Percentiles rank a stretch among this genome's conserved stretches.
Conservation (phyloP, 2,113 vertebrate genomes). For the Zosterops hypoxanthus region DNA sequence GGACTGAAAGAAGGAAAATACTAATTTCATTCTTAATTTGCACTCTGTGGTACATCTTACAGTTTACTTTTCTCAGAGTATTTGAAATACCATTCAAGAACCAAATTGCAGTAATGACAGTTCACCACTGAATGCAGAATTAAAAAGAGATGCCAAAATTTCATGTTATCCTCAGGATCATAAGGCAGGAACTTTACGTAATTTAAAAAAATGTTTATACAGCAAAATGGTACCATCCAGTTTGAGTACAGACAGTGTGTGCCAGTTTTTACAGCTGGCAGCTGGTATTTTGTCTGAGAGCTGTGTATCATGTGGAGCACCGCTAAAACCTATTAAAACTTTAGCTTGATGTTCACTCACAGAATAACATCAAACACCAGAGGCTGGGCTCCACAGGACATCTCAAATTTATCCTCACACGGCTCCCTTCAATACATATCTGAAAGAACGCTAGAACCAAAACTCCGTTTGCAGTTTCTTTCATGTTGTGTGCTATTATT, state of each 20-base stretch:
- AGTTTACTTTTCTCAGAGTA: conserved; percentile 3
- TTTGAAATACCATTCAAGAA: neutral
- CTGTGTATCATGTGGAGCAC: neutral
- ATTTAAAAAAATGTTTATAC: neutral
- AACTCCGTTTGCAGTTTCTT: neutral
- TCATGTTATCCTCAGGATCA: neutral
- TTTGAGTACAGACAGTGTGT: neutral
- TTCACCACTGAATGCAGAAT: neutral
- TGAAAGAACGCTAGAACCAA: neutral
- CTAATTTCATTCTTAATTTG: neutral
- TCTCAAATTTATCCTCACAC: neutral
- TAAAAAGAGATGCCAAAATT: neutral
- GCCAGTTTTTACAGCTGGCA: neutral
- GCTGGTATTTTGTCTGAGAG: neutral
- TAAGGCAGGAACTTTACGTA: neutral
- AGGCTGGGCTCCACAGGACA: neutral
- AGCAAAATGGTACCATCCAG: neutral
- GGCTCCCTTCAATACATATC: neutral
- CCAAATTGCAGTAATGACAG: neutral
- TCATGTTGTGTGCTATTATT: neutral
- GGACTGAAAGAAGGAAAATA: neutral
- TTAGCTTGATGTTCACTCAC: neutral
- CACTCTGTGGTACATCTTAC: neutral
- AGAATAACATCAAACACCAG: neutral
- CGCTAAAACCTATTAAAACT: neutral